Evolutionary conservation across 2,797 vertebrate genomes (phyloP), one percentile per base, ranked within the genome.

Genomic region (Pterois miles): DNA sequence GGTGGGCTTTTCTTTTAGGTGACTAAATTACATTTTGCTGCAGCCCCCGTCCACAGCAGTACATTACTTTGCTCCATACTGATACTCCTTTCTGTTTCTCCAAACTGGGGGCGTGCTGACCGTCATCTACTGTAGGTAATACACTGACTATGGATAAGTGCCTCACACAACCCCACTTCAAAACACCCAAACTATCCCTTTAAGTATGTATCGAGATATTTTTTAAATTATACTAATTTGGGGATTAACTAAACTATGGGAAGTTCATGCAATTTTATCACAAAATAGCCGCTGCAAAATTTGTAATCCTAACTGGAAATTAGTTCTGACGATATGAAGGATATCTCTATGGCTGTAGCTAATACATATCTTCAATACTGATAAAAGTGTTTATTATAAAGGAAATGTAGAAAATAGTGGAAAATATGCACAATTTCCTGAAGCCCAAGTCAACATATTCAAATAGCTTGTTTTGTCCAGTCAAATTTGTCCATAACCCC

Each of bases 41-140:
- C 46, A 9, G 46, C 46, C n/a, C 40, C 7, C 0, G 3, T 46
- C 0, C 43, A 46, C 43, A 50, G 20, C 0, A 50, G 0, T 50
- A 22, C 46, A 50, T 50, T 50, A 20, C 46, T 50, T n/a, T 50
- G 43, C 43, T 46, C 43, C 18, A 46, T 46, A 18, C 16, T 46
- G 43, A 18, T 46, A 46, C 43, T 20, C 18, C 18, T 46, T 16
- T 46, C 43, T 46, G 43, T 4, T 46, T 46, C 43, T 43, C 40
- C 16, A 43, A 43, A 43, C 40, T 43, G 40, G 40, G 40, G 16
- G 14, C 40, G 16, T 43, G 40, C 3, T 6, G 3, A 43, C 40
- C 6, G 3, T 3, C 40, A 43, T 43, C 40, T 43, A 43, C 40
- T 18, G 40, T 18, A 43, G 40, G 1, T 43, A 43, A 43, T 43